Conservation (phyloP, 2,888 invertebrate genomes). For the Ectemnius cavifrons region DNA sequence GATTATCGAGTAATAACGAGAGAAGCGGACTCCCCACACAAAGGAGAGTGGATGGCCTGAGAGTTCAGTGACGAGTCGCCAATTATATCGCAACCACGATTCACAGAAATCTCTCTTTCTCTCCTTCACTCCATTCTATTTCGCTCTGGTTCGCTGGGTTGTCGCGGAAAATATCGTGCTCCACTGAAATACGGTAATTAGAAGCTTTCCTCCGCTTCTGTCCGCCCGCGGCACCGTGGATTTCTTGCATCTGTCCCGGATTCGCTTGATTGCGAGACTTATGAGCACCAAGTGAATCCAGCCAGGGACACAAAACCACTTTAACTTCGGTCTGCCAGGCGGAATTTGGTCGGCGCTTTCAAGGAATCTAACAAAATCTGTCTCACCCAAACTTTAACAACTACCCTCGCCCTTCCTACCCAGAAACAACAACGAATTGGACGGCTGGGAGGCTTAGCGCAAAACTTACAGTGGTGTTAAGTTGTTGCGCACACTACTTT, state of each 20-base stretch:
- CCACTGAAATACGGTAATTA: conserved; percentile 14
- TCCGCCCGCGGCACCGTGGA: conserved; percentile 7
- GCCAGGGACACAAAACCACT: too few relatives aligned
- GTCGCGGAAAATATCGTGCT: neutral
- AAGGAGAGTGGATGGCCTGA: neutral
- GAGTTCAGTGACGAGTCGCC: neutral
- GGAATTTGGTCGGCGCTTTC: too few relatives aligned
- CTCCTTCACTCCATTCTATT: neutral
- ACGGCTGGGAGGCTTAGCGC: too few relatives aligned
- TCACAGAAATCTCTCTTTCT: neutral
- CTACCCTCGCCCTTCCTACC: too few relatives aligned
- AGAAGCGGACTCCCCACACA: neutral
- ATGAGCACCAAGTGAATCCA: too few relatives aligned
- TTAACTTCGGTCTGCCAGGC: too few relatives aligned
- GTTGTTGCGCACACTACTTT: too few relatives aligned
- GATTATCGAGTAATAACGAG: conserved; percentile 3
- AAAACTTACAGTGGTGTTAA: too few relatives aligned
- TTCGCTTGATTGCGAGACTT: neutral
- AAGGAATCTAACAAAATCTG: too few relatives aligned
- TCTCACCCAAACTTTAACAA: too few relatives aligned
- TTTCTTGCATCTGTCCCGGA: conserved; percentile 9
- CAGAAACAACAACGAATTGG: too few relatives aligned
- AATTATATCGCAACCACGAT: conserved; percentile 10
- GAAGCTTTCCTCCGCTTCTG: conserved; percentile 26
- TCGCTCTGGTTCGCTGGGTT: conserved; percentile 6